Evolutionary conservation across 2,888 invertebrate species (phyloP), one percentile per base, ranked within the genome.

Genomic region (Meiosimyza platycephala): DNA sequence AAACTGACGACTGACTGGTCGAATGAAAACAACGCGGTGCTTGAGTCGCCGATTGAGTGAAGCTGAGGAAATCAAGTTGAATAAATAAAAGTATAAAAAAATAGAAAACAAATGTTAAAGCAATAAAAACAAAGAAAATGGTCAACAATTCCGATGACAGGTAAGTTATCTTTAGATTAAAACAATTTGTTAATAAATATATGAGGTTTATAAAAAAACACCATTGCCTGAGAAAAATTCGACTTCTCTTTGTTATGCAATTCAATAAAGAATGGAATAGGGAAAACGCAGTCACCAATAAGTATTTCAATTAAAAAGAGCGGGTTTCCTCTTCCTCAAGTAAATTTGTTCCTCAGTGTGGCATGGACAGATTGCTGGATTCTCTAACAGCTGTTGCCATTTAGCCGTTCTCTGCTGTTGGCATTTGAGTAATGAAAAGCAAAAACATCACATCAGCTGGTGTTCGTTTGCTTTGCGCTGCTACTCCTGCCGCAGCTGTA

Each of bases 101-200:
- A 15, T 28, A 15, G 59, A 50, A 72, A 66, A 67, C 72, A 70
- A 69, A 74, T 72, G 72, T 63, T 67, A 59, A 68, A 73, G 65
- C 18, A 48, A 63, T 71, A 68, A 57, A 65, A 54, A 9, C 16
- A 54, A 47, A 28, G 18, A 72, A 74, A 75, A 75, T 73, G 75
- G 54, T 63, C 13, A 73, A 73, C 48, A 68, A 54, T 48, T 48
- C 64, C 50, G 75, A 73, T 48, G 73, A 72, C 12, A 73, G 73
- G 75, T 75, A 55, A 60, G 67, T 60, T 48, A 54, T 57, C 40
- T 40, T 40, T 7, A 40, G 6, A 40, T 40, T 9, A 9, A 40
- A 22, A 22, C 22, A 22, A 40, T 9, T 40, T 9, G 6, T 40
- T 40, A 33, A 54, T 52, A 52, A 40, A 16, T 40, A 63, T 63